These are phyloP conservation scores for Osmerus mordax DNA, from an alignment of 2,113 vertebrate genomes.

Conservation along the genomic window DNA sequence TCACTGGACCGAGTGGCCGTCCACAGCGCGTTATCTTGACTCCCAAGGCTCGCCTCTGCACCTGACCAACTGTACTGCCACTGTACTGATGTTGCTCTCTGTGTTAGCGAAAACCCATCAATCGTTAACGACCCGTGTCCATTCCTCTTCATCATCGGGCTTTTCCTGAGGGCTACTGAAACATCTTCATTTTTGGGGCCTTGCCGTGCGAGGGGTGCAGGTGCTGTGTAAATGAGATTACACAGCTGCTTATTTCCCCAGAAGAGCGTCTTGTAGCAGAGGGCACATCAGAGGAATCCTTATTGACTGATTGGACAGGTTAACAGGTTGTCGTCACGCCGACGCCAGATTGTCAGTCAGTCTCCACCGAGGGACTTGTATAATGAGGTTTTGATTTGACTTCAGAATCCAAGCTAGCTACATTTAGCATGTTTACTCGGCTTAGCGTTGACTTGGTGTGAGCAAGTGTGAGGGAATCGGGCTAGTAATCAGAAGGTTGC, in stretches of 20 bases:
- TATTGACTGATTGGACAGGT: constrained; percentile 41
- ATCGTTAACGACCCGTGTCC: not conserved
- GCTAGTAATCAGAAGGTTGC: too few relatives aligned
- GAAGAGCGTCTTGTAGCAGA: constrained; percentile 39
- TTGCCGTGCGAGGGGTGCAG: constrained; percentile 36
- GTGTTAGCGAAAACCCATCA: not conserved
- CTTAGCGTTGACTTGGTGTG: too few relatives aligned
- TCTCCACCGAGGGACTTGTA: not conserved
- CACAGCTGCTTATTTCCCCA: constrained; percentile 55
- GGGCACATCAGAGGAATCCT: constrained; percentile 37
- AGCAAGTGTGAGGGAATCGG: too few relatives aligned
- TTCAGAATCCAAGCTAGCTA: not conserved
- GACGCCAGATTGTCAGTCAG: constrained; percentile 8
- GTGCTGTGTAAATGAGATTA: constrained; percentile 36
- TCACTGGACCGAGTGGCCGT: too few relatives aligned
- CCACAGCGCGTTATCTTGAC: too few relatives aligned
- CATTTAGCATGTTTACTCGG: too few relatives aligned
- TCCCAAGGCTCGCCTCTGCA: too few relatives aligned
- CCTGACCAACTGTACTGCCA: too few relatives aligned
- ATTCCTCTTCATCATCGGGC: not conserved
- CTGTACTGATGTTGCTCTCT: too few relatives aligned
- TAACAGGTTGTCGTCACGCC: constrained; percentile 34
- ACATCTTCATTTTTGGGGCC: not conserved
- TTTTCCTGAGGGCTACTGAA: not conserved
- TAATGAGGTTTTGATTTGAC: too few relatives aligned